phyloP scores from a whole-genome alignment of 2,888 invertebrate species.

The Pollenia angustigena region DNA sequence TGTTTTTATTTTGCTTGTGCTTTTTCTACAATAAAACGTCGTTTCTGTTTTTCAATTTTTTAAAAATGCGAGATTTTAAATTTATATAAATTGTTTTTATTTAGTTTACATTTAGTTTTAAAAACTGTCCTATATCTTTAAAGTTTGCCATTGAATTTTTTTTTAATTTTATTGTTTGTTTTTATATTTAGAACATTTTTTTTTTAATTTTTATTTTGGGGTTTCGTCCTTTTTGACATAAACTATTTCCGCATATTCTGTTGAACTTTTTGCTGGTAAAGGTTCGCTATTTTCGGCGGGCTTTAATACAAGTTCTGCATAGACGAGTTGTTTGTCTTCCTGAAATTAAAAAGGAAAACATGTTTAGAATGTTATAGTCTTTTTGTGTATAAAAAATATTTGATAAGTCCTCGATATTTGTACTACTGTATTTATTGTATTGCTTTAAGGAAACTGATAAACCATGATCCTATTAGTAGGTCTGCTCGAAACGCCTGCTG shows the following conservation, averaged over 20 bases:
- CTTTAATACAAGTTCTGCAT: conserved; percentile 89
- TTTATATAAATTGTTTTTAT: conserved; percentile 26
- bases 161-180: conserved; percentile 28
- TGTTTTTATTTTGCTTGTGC: neutral
- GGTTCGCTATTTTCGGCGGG: conserved; percentile 82
- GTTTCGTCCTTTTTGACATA: conserved; percentile 85
- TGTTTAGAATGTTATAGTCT: neutral
- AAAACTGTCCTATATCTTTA: conserved; percentile 64
- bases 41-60: conserved; percentile 10
- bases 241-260: conserved; percentile 93
- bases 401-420: too few species aligned
- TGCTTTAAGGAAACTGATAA: too few species aligned
- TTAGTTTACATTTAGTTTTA: conserved; percentile 70
- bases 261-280: conserved; percentile 86
- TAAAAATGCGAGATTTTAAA: conserved; percentile 61
- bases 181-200: neutral
- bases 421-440: too few species aligned
- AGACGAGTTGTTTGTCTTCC: conserved; percentile 88
- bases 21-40: conserved; percentile 6
- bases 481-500: too few species aligned
- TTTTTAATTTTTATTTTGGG: conserved; percentile 45
- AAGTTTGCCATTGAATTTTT: conserved; percentile 42
- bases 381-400: neutral
- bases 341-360: conserved; percentile 77
- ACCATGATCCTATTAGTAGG: too few species aligned